A percentile compares a stretch with the other conserved stretches of the same genome.
These are phyloP conservation scores for Arizona elegans DNA, from an alignment of 2,113 vertebrate genomes.

Conservation along the genomic window DNA sequence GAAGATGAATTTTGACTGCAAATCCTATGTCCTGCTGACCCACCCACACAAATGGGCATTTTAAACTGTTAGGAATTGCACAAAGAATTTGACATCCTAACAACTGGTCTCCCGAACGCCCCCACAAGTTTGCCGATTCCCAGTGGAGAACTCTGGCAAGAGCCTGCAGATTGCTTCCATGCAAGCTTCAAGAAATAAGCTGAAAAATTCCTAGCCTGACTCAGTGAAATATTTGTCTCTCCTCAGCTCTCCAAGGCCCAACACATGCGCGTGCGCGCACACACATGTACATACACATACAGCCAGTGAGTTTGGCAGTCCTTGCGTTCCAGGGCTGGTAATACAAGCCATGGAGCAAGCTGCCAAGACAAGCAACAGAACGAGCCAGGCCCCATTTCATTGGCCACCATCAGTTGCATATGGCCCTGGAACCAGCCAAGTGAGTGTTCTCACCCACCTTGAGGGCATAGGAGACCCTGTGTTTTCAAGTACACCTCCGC, in stretches of 20 bases:
- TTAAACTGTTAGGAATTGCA: slow-evolving; percentile 9
- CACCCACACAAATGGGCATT: not conserved
- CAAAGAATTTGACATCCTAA: slow-evolving; percentile 33
- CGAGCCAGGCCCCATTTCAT: slow-evolving; percentile 77
- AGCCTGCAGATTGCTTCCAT: slow-evolving; percentile 37
- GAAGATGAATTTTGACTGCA: rapidly evolving
- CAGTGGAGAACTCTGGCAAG: slow-evolving; percentile 7
- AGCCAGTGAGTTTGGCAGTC: slow-evolving; percentile 73
- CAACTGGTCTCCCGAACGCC: slow-evolving; percentile 30
- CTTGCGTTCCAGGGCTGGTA: slow-evolving; percentile 78
- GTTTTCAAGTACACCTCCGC: slow-evolving; percentile 81
- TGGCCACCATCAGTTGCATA: slow-evolving; percentile 78
- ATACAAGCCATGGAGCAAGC: slow-evolving; percentile 73
- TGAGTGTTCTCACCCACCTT: slow-evolving; percentile 79
- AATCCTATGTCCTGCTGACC: not conserved
- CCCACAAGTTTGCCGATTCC: slow-evolving; percentile 25
- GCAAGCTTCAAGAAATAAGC: slow-evolving; percentile 52
- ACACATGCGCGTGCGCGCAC: not conserved
- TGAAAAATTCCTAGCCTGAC: slow-evolving; percentile 60
- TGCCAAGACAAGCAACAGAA: slow-evolving; percentile 81
- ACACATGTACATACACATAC: slow-evolving; percentile 8
- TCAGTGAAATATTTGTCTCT: slow-evolving; percentile 70
- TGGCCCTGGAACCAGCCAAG: slow-evolving; percentile 77
- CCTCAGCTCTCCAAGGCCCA: slow-evolving; percentile 61
- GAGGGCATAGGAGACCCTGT: slow-evolving; percentile 81